phyloP scores from a whole-genome alignment of 2,113 vertebrate genomes.

The Entelurus aequoreus region DNA sequence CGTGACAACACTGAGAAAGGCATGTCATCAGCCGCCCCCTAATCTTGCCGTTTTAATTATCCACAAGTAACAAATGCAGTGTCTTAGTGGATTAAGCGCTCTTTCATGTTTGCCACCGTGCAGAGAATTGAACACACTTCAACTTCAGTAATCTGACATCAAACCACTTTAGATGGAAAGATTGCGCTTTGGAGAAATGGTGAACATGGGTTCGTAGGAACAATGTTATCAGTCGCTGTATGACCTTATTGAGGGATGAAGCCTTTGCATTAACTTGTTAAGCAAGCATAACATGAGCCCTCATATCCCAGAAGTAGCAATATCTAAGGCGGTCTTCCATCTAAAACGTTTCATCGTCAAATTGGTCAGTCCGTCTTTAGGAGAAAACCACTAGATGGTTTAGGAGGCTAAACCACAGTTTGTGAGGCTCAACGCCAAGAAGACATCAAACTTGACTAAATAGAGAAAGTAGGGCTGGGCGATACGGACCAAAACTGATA shows the following conservation, averaged over 20 bases:
- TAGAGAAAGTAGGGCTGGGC: too few species aligned
- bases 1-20: conserved; percentile 3
- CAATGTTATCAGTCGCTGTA: conserved; percentile 50
- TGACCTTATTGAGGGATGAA: conserved; percentile 31
- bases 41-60: conserved; percentile 21
- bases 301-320: neutral
- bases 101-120: conserved; percentile 15
- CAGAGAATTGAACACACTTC: conserved; percentile 1
- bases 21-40: conserved; percentile 8
- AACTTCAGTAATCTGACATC: conserved; percentile 24
- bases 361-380: too few species aligned
- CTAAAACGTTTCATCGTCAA: too few species aligned
- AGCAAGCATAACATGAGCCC: neutral
- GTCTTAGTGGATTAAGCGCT: conserved; percentile 11
- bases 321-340: too few species aligned
- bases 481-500: too few species aligned
- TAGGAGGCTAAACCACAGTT: too few species aligned
- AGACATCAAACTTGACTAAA: too few species aligned
- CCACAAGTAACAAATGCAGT: conserved; percentile 16
- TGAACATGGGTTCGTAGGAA: conserved; percentile 28
- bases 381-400: too few species aligned
- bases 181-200: conserved; percentile 37
- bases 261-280: conserved; percentile 11
- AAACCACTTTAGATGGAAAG: conserved; percentile 24
- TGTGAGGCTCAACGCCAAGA: too few species aligned